Evolutionary conservation across 2,888 invertebrate genomes (phyloP), one percentile per base, ranked within the genome.

Genomic region (Cataglyphis livida): DNA sequence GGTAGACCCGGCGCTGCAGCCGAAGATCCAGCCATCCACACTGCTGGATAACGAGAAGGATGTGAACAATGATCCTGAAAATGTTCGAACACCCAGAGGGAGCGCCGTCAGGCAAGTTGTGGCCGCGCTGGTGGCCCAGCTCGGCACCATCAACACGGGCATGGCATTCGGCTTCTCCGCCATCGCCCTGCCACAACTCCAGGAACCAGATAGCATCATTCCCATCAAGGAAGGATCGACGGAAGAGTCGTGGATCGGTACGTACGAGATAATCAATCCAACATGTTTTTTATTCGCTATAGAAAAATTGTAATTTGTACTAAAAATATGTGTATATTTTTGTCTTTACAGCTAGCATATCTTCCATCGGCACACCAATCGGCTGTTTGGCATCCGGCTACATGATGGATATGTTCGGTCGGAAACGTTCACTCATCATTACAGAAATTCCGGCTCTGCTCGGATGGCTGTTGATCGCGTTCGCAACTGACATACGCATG

Each of bases 311-410:
- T 51, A 51, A 51, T n/a, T 65, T 15, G 2, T 64, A 38, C 0
- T 12, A 18, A 18, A 38, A 57, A 44, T 28, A 12, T 54, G 51
- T 75, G 9, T 38, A 1, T n/a, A 73, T 71, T 12, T 5, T 35
- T 51, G 21, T 38, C 32, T 15, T 92, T 91, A 0, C 95, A 97
- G 97, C 97, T 0, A 96, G 96, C 94, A 95, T 96, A 85, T 96
- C 96, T 57, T 95, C 97, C 0, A 96, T 96, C 0, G 96, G 96
- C 0, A 97, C 97, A 0, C 96, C 97, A 0, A 94, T 97, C 35
- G 97, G 97, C 10, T 97, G 97, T 90, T 95, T 97, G 0, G 65
- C 97, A 61, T 96, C 96, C 81, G 97, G 97, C 0, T 97, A 96
- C 92, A 94, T 97, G 90, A 96, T 97, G 96, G 97, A 97, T 93